A percentile compares a stretch with the other conserved stretches of the same genome.
Evolutionary conservation across 1,140 invertebrate species (phyloP).

Genomic region (Ephestia elutella): DNA sequence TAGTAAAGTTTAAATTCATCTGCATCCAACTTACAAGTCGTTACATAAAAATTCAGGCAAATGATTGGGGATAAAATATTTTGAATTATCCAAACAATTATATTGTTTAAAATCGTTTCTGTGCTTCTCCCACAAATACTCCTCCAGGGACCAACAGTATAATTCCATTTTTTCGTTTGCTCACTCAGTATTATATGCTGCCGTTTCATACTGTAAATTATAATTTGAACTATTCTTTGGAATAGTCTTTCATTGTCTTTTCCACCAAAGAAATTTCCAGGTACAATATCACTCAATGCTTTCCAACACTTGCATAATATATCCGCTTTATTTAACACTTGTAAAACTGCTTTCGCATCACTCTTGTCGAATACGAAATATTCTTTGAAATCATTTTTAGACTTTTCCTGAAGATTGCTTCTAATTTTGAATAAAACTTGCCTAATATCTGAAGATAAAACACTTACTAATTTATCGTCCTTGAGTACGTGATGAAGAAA

Average conservation of each 20-base stretch:
- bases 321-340: constrained; percentile 35
- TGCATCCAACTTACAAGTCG: constrained; percentile 59
- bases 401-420: constrained; percentile 37
- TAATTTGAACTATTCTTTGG: constrained; percentile 38
- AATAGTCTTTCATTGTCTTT: constrained; percentile 59
- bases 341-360: constrained; percentile 9
- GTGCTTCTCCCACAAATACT: constrained; percentile 15
- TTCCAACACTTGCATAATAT: constrained; percentile 34
- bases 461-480: constrained; percentile 31
- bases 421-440: constrained; percentile 31
- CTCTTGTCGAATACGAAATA: constrained; percentile 28
- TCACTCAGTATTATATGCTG: constrained; percentile 45
- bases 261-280: constrained; percentile 46
- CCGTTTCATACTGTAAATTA: constrained; percentile 57
- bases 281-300: constrained; percentile 43
- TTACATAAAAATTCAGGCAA: constrained; percentile 64
- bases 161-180: constrained; percentile 52
- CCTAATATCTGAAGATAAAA: constrained; percentile 27
- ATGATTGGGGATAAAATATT: constrained; percentile 58
- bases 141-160: constrained; percentile 39
- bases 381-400: constrained; percentile 47
- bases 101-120: constrained; percentile 33
- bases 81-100: constrained; percentile 53
- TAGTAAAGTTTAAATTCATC: constrained; percentile 68
- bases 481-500: constrained; percentile 38